Conservation (phyloP, 2,113 vertebrate genomes). For the Sinocyclocheilus anophthalmus region DNA sequence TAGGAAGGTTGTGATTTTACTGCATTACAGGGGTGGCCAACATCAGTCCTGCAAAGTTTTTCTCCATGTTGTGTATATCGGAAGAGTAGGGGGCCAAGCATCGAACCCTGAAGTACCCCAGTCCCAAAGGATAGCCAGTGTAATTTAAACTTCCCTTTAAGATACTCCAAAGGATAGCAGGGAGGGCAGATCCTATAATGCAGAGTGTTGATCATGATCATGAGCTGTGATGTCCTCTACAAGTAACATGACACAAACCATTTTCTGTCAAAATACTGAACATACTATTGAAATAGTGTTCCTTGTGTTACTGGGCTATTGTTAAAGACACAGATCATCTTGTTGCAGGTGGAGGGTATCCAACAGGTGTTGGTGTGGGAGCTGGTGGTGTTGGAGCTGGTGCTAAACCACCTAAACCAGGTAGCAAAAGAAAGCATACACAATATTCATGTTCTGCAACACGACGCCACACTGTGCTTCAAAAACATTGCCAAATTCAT, state of each 20-base stretch:
- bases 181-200: neutral
- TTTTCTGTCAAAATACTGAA: neutral
- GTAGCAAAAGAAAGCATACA: conserved; percentile 51
- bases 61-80: neutral
- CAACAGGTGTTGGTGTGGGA: conserved; percentile 62
- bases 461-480: neutral
- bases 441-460: neutral
- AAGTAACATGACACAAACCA: neutral
- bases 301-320: neutral
- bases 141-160: neutral
- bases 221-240: neutral
- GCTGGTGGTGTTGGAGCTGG: conserved; percentile 62
- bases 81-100: neutral
- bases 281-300: neutral
- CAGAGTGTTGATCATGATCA: neutral
- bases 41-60: too few species aligned
- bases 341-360: conserved; percentile 62
- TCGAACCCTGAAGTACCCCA: neutral
- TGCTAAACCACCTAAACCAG: conserved; percentile 74
- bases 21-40: too few species aligned
- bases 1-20: neutral
- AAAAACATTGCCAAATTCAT: neutral
- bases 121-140: neutral
- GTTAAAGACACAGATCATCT: neutral
- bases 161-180: neutral